A percentile compares a stretch with the other conserved stretches of the same genome.
Conservation (phyloP, 1,140 invertebrate species). For the Archegozetes longisetosus region DNA sequence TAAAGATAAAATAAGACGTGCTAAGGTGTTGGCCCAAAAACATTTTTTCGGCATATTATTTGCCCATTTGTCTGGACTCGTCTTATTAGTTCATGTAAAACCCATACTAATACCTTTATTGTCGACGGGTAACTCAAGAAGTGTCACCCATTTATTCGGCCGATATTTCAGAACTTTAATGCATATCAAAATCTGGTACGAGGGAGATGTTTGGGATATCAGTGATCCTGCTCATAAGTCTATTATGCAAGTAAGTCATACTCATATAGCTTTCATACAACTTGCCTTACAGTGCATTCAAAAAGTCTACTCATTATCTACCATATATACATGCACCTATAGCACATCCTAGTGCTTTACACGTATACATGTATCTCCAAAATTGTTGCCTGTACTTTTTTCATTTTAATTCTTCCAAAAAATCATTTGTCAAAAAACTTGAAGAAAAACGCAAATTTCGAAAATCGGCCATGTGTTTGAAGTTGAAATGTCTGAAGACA, state of each 20-base stretch:
- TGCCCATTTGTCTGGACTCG: constrained; percentile 19
- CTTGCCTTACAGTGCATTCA: background rate
- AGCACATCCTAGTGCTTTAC: background rate
- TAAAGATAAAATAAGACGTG: constrained; percentile 14
- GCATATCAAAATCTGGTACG: constrained; percentile 55
- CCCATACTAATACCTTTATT: constrained; percentile 26
- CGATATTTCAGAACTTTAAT: constrained; percentile 54
- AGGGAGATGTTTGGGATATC: constrained; percentile 38
- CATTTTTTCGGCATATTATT: constrained; percentile 22
- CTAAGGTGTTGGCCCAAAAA: constrained; percentile 15
- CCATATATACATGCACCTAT: background rate
- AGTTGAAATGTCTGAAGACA: too few relatives aligned
- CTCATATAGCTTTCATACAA: background rate
- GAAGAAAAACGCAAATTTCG: too few relatives aligned
- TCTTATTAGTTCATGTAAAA: constrained; percentile 20
- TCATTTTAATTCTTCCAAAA: too few relatives aligned
- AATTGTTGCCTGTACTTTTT: too few relatives aligned
- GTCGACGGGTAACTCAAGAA: constrained; percentile 34
- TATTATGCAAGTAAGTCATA: constrained; percentile 30
- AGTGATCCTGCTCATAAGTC: constrained; percentile 30
- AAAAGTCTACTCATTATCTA: background rate
- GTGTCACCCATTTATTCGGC: constrained; percentile 42
- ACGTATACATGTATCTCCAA: background rate
- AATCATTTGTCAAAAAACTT: too few relatives aligned
- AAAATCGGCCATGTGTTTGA: too few relatives aligned